A percentile compares a stretch with the other conserved stretches of the same genome.
Evolutionary conservation across 2,113 vertebrate genomes (phyloP).

Genomic region (Emberiza fucata): DNA sequence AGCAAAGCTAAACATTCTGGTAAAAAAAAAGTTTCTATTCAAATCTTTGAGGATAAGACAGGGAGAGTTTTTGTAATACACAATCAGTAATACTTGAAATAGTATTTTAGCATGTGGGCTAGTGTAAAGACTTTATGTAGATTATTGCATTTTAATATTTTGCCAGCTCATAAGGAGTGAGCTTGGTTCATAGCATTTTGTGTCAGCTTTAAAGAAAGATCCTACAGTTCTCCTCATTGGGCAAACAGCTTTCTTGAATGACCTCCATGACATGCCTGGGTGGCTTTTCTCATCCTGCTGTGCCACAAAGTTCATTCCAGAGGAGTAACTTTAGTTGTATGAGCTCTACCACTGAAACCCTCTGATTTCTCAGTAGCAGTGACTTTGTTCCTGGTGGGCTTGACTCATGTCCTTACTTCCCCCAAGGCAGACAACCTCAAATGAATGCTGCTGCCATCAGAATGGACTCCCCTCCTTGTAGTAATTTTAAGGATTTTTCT

Average conservation of each 20-base stretch:
- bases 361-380: neutral
- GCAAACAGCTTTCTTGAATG: neutral
- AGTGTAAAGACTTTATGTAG: neutral
- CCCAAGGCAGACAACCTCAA: neutral
- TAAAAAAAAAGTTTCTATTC: neutral
- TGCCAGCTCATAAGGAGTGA: neutral
- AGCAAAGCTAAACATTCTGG: neutral
- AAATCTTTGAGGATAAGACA: neutral
- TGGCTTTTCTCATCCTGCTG: neutral
- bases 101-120: neutral
- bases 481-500: neutral
- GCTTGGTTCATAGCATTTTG: neutral
- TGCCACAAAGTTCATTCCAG: neutral
- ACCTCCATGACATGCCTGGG: neutral
- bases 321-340: neutral
- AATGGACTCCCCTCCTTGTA: rapidly evolving
- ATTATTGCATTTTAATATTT: neutral
- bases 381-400: neutral
- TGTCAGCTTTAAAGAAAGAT: neutral
- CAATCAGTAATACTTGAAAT: neutral
- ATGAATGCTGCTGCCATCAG: neutral
- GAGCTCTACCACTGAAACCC: neutral
- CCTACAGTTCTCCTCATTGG: neutral
- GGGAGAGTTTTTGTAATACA: neutral
- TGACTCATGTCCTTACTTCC: neutral